Evolutionary conservation across 2,797 vertebrate species (phyloP).

Genomic region (Neosilurus hyrtlii): DNA sequence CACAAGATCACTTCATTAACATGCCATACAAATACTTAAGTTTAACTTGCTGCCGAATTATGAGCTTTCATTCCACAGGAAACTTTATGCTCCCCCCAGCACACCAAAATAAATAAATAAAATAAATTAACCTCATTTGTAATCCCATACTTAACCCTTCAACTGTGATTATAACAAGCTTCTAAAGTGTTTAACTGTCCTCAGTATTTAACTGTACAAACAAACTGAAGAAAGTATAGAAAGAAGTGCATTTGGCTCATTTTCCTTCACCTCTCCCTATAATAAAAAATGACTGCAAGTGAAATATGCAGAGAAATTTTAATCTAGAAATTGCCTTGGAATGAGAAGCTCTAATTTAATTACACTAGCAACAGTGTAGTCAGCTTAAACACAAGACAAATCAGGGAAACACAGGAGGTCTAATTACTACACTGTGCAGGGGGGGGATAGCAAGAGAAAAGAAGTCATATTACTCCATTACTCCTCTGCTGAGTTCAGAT

Average conservation of each 20-base stretch:
- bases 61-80: background rate
- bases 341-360: constrained; percentile 38
- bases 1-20: background rate
- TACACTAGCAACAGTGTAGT: constrained; percentile 29
- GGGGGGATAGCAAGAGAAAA: background rate
- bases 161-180: background rate
- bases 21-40: too few species aligned
- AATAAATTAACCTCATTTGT: background rate
- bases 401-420: background rate
- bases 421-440: constrained; percentile 20
- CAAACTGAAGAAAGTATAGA: background rate
- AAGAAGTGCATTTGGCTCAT: background rate
- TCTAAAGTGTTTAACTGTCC: background rate
- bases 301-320: constrained; percentile 29
- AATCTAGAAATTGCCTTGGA: constrained; percentile 40
- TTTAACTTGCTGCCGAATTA: background rate
- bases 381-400: constrained; percentile 37
- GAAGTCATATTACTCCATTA: background rate
- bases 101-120: too few species aligned
- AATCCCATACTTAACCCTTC: background rate
- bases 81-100: background rate
- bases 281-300: background rate
- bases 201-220: background rate
- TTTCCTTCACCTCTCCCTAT: constrained; percentile 4
- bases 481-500: background rate